These are phyloP conservation scores for Cichladusa arquata DNA, from an alignment of 2,113 vertebrate genomes.

Conservation along the genomic window DNA sequence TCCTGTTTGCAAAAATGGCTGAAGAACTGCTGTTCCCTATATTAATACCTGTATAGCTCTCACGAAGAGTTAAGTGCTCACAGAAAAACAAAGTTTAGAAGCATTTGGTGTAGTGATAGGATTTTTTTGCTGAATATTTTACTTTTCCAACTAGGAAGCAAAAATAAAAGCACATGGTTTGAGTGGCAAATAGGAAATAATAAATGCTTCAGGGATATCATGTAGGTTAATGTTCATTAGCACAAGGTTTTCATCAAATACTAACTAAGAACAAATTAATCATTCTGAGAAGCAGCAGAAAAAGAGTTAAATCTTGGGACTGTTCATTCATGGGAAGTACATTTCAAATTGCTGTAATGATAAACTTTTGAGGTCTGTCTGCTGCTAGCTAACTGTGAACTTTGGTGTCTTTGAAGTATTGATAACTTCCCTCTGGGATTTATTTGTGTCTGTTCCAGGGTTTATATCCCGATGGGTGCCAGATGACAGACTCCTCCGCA, in stretches of 20 bases:
- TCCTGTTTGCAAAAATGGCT: not conserved
- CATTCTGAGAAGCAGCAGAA: not conserved
- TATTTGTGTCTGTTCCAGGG: constrained; percentile 32
- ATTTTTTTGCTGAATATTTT: not conserved
- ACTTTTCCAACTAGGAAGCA: not conserved
- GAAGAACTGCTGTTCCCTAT: not conserved
- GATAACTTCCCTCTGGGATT: constrained; percentile 20
- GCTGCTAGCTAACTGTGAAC: not conserved
- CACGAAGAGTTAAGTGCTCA: not conserved
- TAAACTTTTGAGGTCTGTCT: not conserved
- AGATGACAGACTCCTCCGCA: constrained; percentile 45
- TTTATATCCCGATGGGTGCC: constrained; percentile 32
- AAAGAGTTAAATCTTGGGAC: not conserved
- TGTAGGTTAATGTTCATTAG: not conserved
- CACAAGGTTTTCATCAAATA: not conserved
- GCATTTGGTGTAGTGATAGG: not conserved
- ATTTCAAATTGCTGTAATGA: not conserved
- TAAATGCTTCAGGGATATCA: not conserved
- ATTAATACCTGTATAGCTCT: not conserved
- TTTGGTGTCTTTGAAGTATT: constrained; percentile 45
- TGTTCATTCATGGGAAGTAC: not conserved
- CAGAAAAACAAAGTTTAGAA: not conserved
- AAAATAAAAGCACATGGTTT: not conserved
- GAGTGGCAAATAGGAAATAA: not conserved
- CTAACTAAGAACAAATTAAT: not conserved